Conservation (phyloP, 2,113 vertebrate genomes). For the Panthera leo region DNA sequence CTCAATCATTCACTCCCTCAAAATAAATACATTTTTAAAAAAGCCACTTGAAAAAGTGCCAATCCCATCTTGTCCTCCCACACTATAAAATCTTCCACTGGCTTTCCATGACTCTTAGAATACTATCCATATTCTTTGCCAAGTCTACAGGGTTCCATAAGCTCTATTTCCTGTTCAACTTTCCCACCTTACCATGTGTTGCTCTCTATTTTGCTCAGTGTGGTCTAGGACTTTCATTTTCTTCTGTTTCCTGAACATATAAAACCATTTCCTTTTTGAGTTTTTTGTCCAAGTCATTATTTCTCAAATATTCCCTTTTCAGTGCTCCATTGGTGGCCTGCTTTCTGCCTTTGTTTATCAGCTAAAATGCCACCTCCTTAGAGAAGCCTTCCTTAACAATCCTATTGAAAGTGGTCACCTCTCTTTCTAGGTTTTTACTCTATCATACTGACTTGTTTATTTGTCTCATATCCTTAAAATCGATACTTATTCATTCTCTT, state of each 20-base stretch:
- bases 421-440: not conserved
- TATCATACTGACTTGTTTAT: not conserved
- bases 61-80: not conserved
- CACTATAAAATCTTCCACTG: not conserved
- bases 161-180: not conserved
- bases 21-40: too few relatives aligned
- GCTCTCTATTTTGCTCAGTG: not conserved
- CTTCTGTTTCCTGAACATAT: not conserved
- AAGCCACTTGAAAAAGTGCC: not conserved
- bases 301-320: not conserved
- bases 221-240: not conserved
- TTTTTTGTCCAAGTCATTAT: not conserved
- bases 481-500: not conserved
- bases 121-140: too few relatives aligned
- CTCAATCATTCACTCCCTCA: too few relatives aligned
- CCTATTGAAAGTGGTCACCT: not conserved
- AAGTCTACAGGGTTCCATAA: not conserved
- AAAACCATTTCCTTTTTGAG: not conserved
- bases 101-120: not conserved
- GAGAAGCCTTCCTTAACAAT: not conserved
- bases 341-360: not conserved
- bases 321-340: not conserved
- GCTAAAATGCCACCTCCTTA: not conserved
- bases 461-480: not conserved
- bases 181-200: not conserved